Evolutionary conservation across 2,797 vertebrate genomes (phyloP), one percentile per base, ranked within the genome.

Genomic region (Craterocephalus amniculus): DNA sequence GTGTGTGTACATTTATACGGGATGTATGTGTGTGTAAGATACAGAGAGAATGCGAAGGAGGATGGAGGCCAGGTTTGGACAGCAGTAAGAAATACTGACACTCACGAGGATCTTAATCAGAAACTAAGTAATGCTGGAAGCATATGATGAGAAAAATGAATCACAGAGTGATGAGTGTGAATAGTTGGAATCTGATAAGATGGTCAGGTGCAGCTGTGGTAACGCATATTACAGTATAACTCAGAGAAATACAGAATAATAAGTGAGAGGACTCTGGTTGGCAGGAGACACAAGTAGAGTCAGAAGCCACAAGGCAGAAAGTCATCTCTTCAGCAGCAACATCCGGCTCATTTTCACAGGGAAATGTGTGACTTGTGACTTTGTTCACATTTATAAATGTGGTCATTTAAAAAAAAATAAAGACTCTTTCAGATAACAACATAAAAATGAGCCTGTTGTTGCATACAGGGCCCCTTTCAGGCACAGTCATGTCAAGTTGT

Each of bases 41-140:
- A 27, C 31, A 22, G 0, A 58, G 18, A 35, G 59, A 24, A 24
- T 9, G 9, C 5, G 48, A 31, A 14, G 8, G 20, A 27, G 0
- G 12, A 52, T 67, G 45, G 54, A 69, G 75, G 59, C 48, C 54
- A 7, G 70, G 65, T 80, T 80, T 80, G 66, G 48, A 81, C 79
- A 81, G 58, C 49, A 80, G 70, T 12, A 54, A 63, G 29, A 57
- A 38, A 38, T 38, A 58, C 22, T 22, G 2, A 2, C 22, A 52
- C 0, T 34, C 3, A 22, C 0, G 3, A 22, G 27, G 54, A 24
- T 29, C 6, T 36, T 62, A 51, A 38, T 1, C 12, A 61, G 20
- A 43, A 34, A 31, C 27, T 4, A 40, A 35, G 43, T 29, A 5
- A 58, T n/a, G 70, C 70, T 70, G 40, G 67, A 86, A 83, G 81